A percentile compares a stretch with the other conserved stretches of the same genome.
These are phyloP conservation scores for Ligdia adustata DNA, from an alignment of 2,888 invertebrate species.

Conservation along the genomic window DNA sequence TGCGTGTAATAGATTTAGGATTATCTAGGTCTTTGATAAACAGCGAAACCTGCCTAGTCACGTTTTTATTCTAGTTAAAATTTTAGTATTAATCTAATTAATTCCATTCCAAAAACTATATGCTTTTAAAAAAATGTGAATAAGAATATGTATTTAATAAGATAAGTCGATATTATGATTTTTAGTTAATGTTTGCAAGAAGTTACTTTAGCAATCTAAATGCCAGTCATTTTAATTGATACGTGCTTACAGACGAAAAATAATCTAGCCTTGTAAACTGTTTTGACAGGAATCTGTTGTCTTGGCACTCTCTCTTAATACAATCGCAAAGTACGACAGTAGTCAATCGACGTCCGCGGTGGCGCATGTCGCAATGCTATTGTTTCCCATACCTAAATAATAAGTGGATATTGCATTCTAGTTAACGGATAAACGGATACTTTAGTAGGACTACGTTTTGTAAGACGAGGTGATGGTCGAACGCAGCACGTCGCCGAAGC, in stretches of 20 bases:
- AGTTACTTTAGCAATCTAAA: too few species aligned
- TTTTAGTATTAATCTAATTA: too few species aligned
- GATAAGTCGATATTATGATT: too few species aligned
- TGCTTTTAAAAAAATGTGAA: too few species aligned
- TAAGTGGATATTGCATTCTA: slow-evolving; percentile 63
- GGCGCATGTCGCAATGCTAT: slow-evolving; percentile 50
- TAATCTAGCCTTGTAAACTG: slow-evolving; percentile 2
- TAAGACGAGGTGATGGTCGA: slow-evolving; percentile 28
- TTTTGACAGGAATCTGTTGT: slow-evolving; percentile 8
- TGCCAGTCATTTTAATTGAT: too few species aligned
- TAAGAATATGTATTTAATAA: too few species aligned
- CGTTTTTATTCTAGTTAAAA: too few species aligned
- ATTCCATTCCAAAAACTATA: too few species aligned
- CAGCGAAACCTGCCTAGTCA: too few species aligned
- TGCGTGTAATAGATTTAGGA: too few species aligned
- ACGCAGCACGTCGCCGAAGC: slow-evolving; percentile 23
- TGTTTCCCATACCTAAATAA: slow-evolving; percentile 53
- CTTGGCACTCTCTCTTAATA: slow-evolving; percentile 9
- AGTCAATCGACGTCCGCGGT: slow-evolving; percentile 38
- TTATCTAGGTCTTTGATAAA: too few species aligned
- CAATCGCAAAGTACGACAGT: slow-evolving; percentile 34
- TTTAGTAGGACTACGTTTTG: slow-evolving; percentile 29
- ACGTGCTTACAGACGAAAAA: neutral
- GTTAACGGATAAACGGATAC: slow-evolving; percentile 35
- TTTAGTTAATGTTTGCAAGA: too few species aligned